These are phyloP conservation scores for Diloba caeruleocephala DNA, from an alignment of 2,888 invertebrate genomes.

Conservation along the genomic window DNA sequence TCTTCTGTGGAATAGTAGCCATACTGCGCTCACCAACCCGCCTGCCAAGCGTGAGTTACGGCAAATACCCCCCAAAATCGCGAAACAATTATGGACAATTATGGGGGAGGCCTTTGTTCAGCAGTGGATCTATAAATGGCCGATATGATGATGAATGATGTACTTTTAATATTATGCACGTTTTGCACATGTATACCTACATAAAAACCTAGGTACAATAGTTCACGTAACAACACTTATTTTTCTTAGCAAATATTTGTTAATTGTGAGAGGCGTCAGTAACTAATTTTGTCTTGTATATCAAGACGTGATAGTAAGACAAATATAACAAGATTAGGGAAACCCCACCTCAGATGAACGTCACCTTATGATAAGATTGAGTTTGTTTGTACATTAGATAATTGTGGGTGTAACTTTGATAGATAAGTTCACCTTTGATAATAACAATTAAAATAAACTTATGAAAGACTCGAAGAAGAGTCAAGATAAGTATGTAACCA, in stretches of 20 bases:
- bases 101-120: too few relatives aligned
- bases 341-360: constrained; percentile 45
- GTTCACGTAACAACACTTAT: not conserved
- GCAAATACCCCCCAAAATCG: too few relatives aligned
- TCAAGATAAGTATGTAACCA: too few relatives aligned
- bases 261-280: constrained; percentile 1
- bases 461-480: too few relatives aligned
- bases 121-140: too few relatives aligned
- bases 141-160: too few relatives aligned
- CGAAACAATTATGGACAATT: too few relatives aligned
- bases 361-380: constrained; percentile 20
- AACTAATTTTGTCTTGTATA: constrained; percentile 7
- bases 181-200: not conserved
- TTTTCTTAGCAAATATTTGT: constrained; percentile 24
- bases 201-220: not conserved
- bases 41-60: too few relatives aligned
- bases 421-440: not conserved
- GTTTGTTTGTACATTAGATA: constrained; percentile 10
- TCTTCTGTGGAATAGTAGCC: too few relatives aligned
- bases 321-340: constrained; percentile 40
- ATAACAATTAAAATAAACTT: too few relatives aligned
- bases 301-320: not conserved
- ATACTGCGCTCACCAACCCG: too few relatives aligned
- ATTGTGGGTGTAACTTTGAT: not conserved
- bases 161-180: too few relatives aligned